Conservation (phyloP, 2,888 invertebrate genomes). For the Pyralis farinalis region DNA sequence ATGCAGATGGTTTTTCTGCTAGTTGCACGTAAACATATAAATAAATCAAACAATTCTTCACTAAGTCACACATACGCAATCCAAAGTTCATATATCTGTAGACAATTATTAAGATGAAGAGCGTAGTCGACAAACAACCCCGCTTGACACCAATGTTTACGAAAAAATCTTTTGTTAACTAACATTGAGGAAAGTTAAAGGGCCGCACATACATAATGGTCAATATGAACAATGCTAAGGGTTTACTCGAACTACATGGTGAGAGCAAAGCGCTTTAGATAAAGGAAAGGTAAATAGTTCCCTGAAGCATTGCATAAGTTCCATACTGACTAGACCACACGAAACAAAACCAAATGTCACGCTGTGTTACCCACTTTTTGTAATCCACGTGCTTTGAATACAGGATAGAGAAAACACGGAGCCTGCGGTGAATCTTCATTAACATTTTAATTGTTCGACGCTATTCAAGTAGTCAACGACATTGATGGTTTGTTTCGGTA, state of each 20-base stretch:
- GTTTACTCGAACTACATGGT: slow-evolving; percentile 22
- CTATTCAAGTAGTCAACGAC: slow-evolving; percentile 70
- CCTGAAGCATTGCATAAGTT: slow-evolving; percentile 45
- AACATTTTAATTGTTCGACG: slow-evolving; percentile 70
- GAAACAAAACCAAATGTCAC: slow-evolving; percentile 55
- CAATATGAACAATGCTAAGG: slow-evolving; percentile 20
- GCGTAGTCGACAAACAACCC: no score
- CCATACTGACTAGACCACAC: slow-evolving; percentile 39
- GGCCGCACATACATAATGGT: slow-evolving; percentile 9
- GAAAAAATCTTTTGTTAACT: neutral
- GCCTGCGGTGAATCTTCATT: slow-evolving; percentile 66
- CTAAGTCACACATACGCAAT: no score
- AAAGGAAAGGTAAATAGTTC: slow-evolving; percentile 36
- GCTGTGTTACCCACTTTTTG: slow-evolving; percentile 53
- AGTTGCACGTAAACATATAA: no score
- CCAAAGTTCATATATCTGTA: no score
- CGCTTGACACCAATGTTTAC: no score
- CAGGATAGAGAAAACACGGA: slow-evolving; percentile 41
- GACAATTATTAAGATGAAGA: no score
- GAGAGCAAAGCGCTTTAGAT: slow-evolving; percentile 27
- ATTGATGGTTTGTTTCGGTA: slow-evolving; percentile 78
- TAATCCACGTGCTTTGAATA: slow-evolving; percentile 62
- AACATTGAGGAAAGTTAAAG: neutral
- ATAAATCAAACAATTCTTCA: no score
- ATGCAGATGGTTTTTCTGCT: no score